Conservation (phyloP, 2,797 vertebrate species). For the Meriones psammophilus region DNA sequence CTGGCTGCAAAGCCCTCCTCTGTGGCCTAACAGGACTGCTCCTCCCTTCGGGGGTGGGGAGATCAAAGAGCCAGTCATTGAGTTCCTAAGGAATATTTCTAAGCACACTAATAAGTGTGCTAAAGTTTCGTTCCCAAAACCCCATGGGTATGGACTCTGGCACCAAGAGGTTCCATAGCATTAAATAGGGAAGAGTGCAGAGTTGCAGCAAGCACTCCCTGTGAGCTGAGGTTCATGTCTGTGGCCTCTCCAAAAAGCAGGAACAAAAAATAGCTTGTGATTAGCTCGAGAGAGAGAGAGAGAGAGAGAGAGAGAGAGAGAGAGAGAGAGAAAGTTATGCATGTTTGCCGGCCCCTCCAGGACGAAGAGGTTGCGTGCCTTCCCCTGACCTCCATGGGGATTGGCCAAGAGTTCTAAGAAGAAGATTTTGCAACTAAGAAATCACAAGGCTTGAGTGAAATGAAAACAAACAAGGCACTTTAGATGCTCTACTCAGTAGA, state of each 20-base stretch:
- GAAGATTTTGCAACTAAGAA: slow-evolving; percentile 49
- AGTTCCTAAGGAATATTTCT: slow-evolving; percentile 37
- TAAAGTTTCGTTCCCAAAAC: slow-evolving; percentile 40
- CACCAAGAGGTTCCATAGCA: not conserved
- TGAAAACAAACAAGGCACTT: slow-evolving; percentile 16
- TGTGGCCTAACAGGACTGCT: too few species aligned
- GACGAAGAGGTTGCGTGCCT: not conserved
- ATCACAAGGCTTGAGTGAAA: slow-evolving; percentile 24
- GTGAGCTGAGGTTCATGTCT: slow-evolving; percentile 35
- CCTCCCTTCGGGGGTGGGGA: too few species aligned
- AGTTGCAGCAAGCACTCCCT: not conserved
- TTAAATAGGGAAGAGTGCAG: slow-evolving; percentile 52
- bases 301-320: too few species aligned
- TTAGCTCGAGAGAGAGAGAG: not conserved
- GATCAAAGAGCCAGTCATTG: too few species aligned
- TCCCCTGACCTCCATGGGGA: slow-evolving; percentile 8
- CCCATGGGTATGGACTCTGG: not conserved
- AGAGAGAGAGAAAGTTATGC: not conserved
- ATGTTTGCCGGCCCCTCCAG: not conserved
- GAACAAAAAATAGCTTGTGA: not conserved
- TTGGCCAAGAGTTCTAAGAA: slow-evolving; percentile 68
- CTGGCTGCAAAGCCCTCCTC: too few species aligned
- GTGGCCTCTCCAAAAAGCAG: not conserved
- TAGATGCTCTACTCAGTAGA: slow-evolving; percentile 9
- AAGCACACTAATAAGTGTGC: not conserved